A percentile compares a stretch with the other conserved stretches of the same genome.
These are phyloP conservation scores for Dufourea novaeangliae DNA, from an alignment of 1,140 invertebrate species.

Conservation along the genomic window DNA sequence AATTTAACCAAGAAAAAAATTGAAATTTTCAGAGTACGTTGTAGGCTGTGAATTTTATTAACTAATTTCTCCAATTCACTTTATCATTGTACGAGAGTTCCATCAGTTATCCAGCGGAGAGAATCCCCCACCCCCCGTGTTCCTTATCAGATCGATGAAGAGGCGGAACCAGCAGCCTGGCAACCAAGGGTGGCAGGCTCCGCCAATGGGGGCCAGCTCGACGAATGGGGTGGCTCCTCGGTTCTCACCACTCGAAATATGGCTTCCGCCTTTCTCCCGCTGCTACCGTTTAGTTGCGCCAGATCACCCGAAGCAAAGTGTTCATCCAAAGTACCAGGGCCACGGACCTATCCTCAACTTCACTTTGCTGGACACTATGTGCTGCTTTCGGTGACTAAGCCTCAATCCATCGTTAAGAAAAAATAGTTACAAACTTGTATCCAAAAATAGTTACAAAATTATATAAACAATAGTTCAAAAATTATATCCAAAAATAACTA, in stretches of 20 bases:
- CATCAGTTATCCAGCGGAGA: conserved; percentile 1
- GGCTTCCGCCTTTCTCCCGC: conserved; percentile 57
- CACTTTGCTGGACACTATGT: background rate
- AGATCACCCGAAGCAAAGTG: conserved; percentile 50
- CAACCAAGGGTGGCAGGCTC: conserved; percentile 64
- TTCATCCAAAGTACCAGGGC: background rate
- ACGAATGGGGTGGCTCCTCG: conserved; percentile 62
- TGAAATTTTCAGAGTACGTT: too few relatives aligned
- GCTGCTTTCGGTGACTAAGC: background rate
- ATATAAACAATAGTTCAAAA: too few relatives aligned
- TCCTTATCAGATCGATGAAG: conserved; percentile 77
- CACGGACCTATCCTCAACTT: background rate
- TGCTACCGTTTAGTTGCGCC: conserved; percentile 52
- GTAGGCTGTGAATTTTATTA: too few relatives aligned
- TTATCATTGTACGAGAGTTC: background rate
- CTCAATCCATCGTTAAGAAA: background rate
- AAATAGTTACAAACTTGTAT: background rate
- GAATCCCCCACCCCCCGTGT: conserved; percentile 33
- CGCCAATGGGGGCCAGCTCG: conserved; percentile 62
- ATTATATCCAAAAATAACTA: too few relatives aligned
- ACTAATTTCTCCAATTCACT: background rate
- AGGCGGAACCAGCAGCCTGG: conserved; percentile 73
- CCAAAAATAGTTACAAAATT: background rate
- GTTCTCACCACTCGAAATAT: conserved; percentile 57
- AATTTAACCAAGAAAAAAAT: too few relatives aligned